Conservation (phyloP, 92 coral and sea anemone species). For the Diadumene lineata region DNA sequence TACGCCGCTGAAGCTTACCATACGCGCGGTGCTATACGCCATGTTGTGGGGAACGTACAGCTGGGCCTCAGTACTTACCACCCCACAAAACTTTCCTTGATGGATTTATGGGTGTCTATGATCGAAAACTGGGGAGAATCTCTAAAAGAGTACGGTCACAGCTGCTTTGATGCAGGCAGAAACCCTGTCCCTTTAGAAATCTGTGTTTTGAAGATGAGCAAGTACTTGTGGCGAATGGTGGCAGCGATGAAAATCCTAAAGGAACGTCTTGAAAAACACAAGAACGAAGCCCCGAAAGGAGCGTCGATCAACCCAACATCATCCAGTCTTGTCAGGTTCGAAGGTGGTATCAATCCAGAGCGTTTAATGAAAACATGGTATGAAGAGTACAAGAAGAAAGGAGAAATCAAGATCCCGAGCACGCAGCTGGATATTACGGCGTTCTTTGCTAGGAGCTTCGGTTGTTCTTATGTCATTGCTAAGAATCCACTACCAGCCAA, state of each 20-base stretch:
- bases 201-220: conserved; percentile 75
- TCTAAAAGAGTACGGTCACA: conserved; percentile 62
- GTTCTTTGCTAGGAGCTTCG: too few species aligned
- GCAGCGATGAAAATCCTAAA: conserved; percentile 33
- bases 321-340: too few species aligned
- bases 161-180: neutral
- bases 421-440: too few species aligned
- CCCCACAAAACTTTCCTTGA: conserved; percentile 1
- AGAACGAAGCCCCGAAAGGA: too few species aligned
- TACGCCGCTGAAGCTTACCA: conserved; percentile 86
- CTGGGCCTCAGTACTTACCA: conserved; percentile 27
- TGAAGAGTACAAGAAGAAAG: too few species aligned
- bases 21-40: conserved; percentile 76
- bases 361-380: too few species aligned
- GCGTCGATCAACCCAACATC: too few species aligned
- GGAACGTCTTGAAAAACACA: too few species aligned
- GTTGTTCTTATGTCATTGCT: too few species aligned
- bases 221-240: conserved; percentile 64
- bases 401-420: too few species aligned
- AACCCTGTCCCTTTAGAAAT: neutral
- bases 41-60: conserved; percentile 76
- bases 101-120: conserved; percentile 80
- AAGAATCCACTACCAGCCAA: too few species aligned
- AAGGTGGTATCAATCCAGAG: too few species aligned
- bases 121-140: conserved; percentile 86